These are phyloP conservation scores for Drosophila siamana DNA, from an alignment of 2,888 invertebrate genomes.

Conservation along the genomic window DNA sequence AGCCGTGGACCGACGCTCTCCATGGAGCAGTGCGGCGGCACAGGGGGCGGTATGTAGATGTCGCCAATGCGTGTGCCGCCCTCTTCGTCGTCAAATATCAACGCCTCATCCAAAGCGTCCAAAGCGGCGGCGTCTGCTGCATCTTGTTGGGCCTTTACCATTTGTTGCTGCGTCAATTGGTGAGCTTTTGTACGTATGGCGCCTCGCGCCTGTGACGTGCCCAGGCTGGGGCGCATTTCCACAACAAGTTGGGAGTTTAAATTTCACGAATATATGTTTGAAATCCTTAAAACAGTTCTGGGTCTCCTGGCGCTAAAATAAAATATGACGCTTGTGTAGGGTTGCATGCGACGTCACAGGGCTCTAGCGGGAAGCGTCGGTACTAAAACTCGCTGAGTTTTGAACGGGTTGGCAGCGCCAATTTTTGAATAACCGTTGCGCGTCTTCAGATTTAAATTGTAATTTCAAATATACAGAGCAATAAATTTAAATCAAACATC, in stretches of 20 bases:
- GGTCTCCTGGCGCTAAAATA: constrained; percentile 67
- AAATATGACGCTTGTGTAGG: constrained; percentile 58
- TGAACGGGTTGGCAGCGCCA: constrained; percentile 36
- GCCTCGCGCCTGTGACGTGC: constrained; percentile 36
- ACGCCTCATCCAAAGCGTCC: constrained; percentile 75
- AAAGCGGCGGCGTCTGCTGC: constrained; percentile 55
- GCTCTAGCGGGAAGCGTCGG: constrained; percentile 21
- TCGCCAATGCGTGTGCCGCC: constrained; percentile 91
- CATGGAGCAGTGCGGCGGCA: constrained; percentile 89
- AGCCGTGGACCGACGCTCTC: constrained; percentile 93
- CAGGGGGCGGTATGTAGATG: constrained; percentile 93
- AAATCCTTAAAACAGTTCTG: constrained; percentile 47
- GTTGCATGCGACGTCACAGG: constrained; percentile 32
- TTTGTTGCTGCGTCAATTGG: constrained; percentile 51
- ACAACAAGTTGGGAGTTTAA: neutral
- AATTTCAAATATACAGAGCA: constrained; percentile 32
- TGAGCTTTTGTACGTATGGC: constrained; percentile 27
- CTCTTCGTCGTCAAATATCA: constrained; percentile 86
- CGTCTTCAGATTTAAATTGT: constrained; percentile 24
- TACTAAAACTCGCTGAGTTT: constrained; percentile 28
- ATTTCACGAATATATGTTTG: constrained; percentile 38
- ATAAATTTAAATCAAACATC: neutral
- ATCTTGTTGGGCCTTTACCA: constrained; percentile 46
- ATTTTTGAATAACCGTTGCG: neutral
- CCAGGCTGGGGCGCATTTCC: constrained; percentile 47